Evolutionary conservation across 2,888 invertebrate genomes (phyloP).

Genomic region (Dasypolia templi): DNA sequence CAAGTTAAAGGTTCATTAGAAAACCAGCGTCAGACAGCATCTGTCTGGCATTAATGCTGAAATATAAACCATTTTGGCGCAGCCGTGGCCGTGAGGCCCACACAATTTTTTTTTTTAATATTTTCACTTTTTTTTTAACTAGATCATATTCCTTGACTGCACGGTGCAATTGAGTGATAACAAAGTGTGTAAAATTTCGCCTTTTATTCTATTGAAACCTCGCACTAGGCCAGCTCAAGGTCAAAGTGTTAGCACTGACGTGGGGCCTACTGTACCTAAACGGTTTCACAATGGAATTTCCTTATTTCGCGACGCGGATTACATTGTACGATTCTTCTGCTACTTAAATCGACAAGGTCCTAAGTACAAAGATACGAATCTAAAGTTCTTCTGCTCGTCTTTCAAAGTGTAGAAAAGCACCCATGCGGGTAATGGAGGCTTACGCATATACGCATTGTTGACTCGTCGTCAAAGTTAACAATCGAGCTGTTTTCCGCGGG

Average conservation of each 20-base stretch:
- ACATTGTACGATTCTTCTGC: not conserved
- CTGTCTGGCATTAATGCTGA: too few species aligned
- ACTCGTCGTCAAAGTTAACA: not conserved
- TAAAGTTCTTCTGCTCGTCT: not conserved
- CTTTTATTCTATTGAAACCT: not conserved
- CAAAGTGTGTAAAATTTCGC: too few species aligned
- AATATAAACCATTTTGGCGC: too few species aligned
- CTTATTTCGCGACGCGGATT: not conserved
- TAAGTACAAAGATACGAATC: not conserved
- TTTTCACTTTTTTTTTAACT: too few species aligned
- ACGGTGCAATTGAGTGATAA: not conserved
- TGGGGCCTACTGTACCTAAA: not conserved
- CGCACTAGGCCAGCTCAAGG: not conserved
- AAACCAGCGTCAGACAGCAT: too few species aligned
- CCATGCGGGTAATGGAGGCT: too few species aligned
- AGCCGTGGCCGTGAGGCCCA: too few species aligned
- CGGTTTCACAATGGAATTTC: not conserved
- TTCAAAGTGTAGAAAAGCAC: not conserved
- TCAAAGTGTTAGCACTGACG: not conserved
- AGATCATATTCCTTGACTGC: not conserved
- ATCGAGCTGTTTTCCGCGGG: not conserved
- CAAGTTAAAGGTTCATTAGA: not conserved
- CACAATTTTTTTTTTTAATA: too few species aligned
- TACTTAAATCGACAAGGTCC: too few species aligned
- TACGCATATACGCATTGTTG: not conserved